Percentiles rank a stretch among this genome's conserved stretches.
Evolutionary conservation across 2,113 vertebrate genomes (phyloP).

Genomic region (Nycticebus coucang): DNA sequence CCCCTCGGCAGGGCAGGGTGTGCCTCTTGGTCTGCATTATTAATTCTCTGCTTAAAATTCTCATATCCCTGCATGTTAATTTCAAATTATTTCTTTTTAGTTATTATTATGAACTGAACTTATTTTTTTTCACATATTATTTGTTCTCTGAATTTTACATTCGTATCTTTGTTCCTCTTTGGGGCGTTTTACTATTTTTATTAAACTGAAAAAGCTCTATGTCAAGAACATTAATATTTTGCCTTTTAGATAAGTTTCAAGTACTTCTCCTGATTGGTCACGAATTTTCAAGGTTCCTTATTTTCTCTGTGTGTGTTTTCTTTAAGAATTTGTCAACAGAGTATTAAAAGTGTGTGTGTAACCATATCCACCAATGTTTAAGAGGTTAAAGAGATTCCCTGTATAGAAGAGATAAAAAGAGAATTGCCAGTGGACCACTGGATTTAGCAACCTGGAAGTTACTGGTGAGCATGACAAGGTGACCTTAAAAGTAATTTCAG

Average conservation of each 20-base stretch:
- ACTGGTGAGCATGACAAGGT: neutral
- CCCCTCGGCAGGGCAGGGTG: rapidly evolving
- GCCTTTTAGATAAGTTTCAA: neutral
- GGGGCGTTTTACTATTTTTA: neutral
- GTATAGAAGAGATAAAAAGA: neutral
- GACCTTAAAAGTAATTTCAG: neutral
- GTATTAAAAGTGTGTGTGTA: neutral
- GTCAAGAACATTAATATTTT: neutral
- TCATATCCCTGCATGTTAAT: neutral
- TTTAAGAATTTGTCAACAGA: neutral
- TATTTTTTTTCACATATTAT: neutral
- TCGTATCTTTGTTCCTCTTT: neutral
- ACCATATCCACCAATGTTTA: too few species aligned
- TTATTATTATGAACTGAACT: neutral
- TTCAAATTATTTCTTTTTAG: neutral
- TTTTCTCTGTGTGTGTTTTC: neutral
- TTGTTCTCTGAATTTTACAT: conserved; percentile 1
- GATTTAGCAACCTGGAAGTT: neutral
- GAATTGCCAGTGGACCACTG: neutral
- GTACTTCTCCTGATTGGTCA: neutral
- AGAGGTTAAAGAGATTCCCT: neutral
- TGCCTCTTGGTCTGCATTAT: neutral
- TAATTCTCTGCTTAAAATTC: neutral
- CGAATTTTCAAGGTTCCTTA: neutral
- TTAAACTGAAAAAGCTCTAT: neutral